Base-by-base conservation (phyloP, 2,797 vertebrate genomes). In the Sarcophilus harrisii region DNA sequence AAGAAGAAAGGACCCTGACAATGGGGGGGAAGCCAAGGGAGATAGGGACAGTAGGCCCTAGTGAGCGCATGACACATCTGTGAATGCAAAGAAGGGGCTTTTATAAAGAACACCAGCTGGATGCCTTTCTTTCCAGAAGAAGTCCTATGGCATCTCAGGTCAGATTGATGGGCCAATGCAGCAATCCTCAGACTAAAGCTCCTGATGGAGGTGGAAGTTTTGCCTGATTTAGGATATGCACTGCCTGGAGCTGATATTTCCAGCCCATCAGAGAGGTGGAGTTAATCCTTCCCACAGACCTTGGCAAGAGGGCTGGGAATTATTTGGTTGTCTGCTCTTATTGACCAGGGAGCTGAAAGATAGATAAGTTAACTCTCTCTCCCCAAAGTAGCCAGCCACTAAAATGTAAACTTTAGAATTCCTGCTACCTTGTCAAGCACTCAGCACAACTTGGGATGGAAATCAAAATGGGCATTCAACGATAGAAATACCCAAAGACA, bases 1-100 rank as follows among this genome's bases (percentile, higher is more conserved):
- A 9, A 96, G 87, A 96, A 90, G 54, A 81, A 94, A 91, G 81
- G 91, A 81, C 14, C 8, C 29, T 12, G 62, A 45, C 2, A 52
- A 62, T 52, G 52, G 30, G 57, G 81, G 60, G 89, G 57, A 55
- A 32, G 38, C 38, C 38, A 49, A 87, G 38, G 38, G 73, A 45
- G 9, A 38, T 49, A 87, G 38, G 10, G 73, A 87, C 9, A 87
- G 38, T 87, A 21, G 73, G 38, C 16, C 73, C 73, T 45, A 38
- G 73, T 87, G 73, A 49, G 21, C 73, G 49, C 21, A 87, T 38
- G 38, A 21, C 24, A 87, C 38, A 11, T 87, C 73, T 49, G 24
- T 87, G 73, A 87, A 87, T 87, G 73, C 45, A 21, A 87, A 45
- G 38, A 87, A 87, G 73, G 12, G 73, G 73, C 45, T 24, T 38